Evolutionary conservation across 2,888 invertebrate species (phyloP), one percentile per base, ranked within the genome.

Genomic region (Scaptomyza reducta): DNA sequence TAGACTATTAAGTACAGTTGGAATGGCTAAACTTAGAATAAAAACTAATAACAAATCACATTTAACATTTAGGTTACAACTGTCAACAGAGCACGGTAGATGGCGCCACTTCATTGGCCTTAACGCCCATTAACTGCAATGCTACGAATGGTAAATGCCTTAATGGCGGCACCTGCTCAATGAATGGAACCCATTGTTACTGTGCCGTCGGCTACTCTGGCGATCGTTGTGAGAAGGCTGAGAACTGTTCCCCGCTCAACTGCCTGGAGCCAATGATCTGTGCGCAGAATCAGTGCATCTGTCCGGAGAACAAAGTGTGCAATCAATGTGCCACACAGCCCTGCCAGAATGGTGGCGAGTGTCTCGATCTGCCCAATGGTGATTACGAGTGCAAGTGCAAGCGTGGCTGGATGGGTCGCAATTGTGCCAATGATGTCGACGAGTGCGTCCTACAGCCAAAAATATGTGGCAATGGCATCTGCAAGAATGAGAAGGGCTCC

Each of bases 381-480:
- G 90, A 89, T 35, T 94, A 93, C 90, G 92, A 92, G 72, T 95
- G 95, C 89, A 92, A 93, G 63, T 94, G 94, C 88, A 90, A 92
- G 16, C 90, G 93, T 33, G 94, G 94, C 79, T 94, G 92, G 91
- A 93, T 92, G 86, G 94, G 94, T 11, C 92, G 93, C 27, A 92
- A 92, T 61, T 94, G 94, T 70, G 93, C 93, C 74, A 78, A 92
- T 57, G 97, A 97, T 89, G 93, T 97, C 14, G 94, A 97, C 89
- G 97, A 97, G 90, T 90, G 92, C 55, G 79, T 90, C 0, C 84
- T 91, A 3, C 88, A 90, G 33, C 93, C 93, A 46, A 93, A 94
- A 58, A 93, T 95, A 69, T 97, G 97, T 90, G 95, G 95, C 80
- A 93, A 96, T 84, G 97, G 97, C 25, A 96, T 97, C 64, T 97